Evolutionary conservation across 2,888 invertebrate species (phyloP), one percentile per base, ranked within the genome.

Genomic region (Polymixis flavicincta): DNA sequence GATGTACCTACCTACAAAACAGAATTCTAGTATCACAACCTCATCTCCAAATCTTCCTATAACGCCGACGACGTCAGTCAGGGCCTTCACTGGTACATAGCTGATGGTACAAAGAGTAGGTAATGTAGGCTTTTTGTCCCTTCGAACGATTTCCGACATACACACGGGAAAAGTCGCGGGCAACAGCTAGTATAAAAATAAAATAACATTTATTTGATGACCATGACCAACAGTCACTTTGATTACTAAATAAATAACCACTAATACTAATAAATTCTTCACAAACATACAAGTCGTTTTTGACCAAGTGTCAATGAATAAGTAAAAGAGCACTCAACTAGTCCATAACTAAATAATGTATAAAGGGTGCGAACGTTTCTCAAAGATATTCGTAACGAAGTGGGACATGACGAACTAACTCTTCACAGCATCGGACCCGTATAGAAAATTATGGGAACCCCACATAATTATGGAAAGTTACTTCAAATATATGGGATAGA

Each of bases 301-400:
- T 64, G 60, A 70, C 78, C 37, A 59, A 37, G 32, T 55, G 25
- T 60, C 42, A 66, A 66, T 81, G 54, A 73, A 81, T 73, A 78
- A 81, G 48, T 78, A 69, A 83, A 66, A 73, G 32, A 73, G 69
- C 65, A 72, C 79, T 79, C 54, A 25, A 66, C 68, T 73, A 73
- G 32, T 73, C 42, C 79, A 45, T 73, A 66, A 42, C 79, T 79
- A 79, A 83, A 83, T 83, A 66, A 83, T 79, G 28, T 67, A 59
- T 74, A 37, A 54, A 78, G 61, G 55, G 28, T 68, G 68, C 48
- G 60, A 69, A 73, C 65, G 5, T 73, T 78, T 70, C 65, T 78
- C 66, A 83, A 78, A 83, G 67, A 65, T 83, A 80, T 67, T 73
- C 59, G 55, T 78, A 74, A 81, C 70, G 84, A 73, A 83, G 54